Base-by-base conservation (phyloP, 2,888 invertebrate genomes). In the Clunio marinus region DNA sequence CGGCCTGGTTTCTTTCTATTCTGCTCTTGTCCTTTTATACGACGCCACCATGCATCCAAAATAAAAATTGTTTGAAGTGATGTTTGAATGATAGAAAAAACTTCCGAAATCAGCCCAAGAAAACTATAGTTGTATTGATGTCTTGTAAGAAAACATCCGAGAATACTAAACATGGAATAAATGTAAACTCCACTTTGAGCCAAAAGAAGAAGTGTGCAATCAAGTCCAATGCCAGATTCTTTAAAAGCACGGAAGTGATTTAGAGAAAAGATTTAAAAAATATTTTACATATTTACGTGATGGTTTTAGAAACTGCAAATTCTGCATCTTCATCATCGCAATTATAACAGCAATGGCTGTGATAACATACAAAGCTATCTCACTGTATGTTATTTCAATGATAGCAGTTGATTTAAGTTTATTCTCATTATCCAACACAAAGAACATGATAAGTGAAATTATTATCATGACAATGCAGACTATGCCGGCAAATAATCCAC, bases 131-230 rank as follows among this genome's bases (percentile, higher is more conserved):
- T 13, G 35, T 41, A 41, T 77, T 80, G 77, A 69, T 82, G 75
- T 71, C 81, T 76, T 0, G 84, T 84, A 73, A 88, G 87, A 73
- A 86, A 87, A 70, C 86, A 88, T 41, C 90, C 89, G 70, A 91
- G 87, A 70, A 91, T 84, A 71, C 89, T 88, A 77, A 91, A 89
- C 78, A 89, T 85, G 74, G 88, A 88, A 78, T 89, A 90, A 41
- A 91, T 84, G 76, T 88, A 89, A 76, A 91, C 86, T 27, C 93
- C 93, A 0, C 88, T 86, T 77, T 92, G 89, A 1, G 91, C 91
- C 68, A 91, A 84, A 17, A 92, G 85, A 68, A 93, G 80, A 2
- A 93, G 81, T 3, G 88, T 88, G 65, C 87, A 88, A 74, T 91
- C 90, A 71, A 91, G 78, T 65, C 81, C 80, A 17, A 83, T 74